These are phyloP conservation scores for Gasterosteus aculeatus DNA, from an alignment of 2,113 vertebrate species.

Conservation along the genomic window DNA sequence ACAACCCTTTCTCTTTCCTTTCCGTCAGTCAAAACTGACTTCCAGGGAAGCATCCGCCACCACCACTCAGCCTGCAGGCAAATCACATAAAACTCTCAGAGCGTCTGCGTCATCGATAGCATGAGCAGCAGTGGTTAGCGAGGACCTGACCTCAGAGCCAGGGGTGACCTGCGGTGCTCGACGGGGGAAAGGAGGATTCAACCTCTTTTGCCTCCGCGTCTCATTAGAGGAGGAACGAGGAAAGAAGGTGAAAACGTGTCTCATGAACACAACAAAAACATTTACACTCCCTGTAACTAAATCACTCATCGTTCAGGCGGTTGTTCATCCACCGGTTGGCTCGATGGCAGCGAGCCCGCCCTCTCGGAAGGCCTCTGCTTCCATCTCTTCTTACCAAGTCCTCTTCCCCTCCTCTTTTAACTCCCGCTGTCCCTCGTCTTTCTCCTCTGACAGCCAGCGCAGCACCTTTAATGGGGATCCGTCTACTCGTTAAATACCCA, in stretches of 20 bases:
- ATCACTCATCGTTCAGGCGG: conserved; percentile 16
- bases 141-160: conserved; percentile 22
- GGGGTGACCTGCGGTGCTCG: conserved; percentile 24
- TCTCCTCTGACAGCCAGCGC: conserved; percentile 65
- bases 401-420: conserved; percentile 25
- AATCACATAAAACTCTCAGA: conserved; percentile 6
- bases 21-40: conserved; percentile 49
- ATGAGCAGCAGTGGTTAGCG: not conserved
- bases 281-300: not conserved
- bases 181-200: conserved; percentile 33
- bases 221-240: conserved; percentile 20
- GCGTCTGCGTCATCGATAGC: conserved; percentile 27
- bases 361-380: conserved; percentile 13
- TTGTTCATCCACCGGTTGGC: conserved; percentile 1
- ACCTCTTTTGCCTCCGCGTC: conserved; percentile 38
- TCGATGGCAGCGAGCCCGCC: conserved; percentile 13
- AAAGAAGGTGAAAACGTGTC: not conserved
- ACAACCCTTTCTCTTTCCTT: conserved; percentile 43
- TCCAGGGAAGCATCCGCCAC: conserved; percentile 31
- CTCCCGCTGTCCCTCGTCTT: conserved; percentile 45
- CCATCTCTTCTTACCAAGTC: not conserved
- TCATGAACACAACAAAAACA: conserved; percentile 9
- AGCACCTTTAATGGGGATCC: conserved; percentile 74
- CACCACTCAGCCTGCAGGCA: conserved; percentile 26
- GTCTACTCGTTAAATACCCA: conserved; percentile 78